These are phyloP conservation scores for Empis livida DNA, from an alignment of 2,888 invertebrate species.

Conservation along the genomic window DNA sequence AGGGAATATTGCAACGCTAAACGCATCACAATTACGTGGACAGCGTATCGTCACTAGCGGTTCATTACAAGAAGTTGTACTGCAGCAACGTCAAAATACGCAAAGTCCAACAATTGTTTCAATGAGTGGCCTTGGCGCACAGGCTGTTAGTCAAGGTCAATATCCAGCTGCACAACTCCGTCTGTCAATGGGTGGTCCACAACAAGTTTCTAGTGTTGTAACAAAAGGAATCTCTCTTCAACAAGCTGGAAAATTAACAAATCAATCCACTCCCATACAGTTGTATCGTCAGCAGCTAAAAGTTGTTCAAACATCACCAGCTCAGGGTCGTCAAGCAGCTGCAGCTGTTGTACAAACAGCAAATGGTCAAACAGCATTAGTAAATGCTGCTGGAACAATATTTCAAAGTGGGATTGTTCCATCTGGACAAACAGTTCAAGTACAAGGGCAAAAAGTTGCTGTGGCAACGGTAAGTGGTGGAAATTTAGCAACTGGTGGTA, in stretches of 20 bases:
- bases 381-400: conserved; percentile 31
- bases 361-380: conserved; percentile 24
- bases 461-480: conserved; percentile 28
- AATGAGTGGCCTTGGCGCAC: conserved; percentile 28
- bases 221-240: conserved; percentile 30
- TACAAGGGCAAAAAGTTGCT: conserved; percentile 34
- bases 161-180: conserved; percentile 32
- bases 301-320: conserved; percentile 16
- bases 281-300: conserved; percentile 33
- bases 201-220: conserved; percentile 25
- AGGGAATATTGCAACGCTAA: conserved; percentile 28
- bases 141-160: conserved; percentile 26
- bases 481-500: conserved; percentile 21
- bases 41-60: conserved; percentile 32
- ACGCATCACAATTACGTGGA: conserved; percentile 29
- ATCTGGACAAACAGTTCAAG: conserved; percentile 25
- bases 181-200: conserved; percentile 26
- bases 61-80: conserved; percentile 31
- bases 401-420: conserved; percentile 32
- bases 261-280: conserved; percentile 31
- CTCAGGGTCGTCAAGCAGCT: conserved; percentile 18
- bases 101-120: conserved; percentile 35
- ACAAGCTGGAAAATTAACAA: conserved; percentile 27
- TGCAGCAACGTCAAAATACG: conserved; percentile 30
- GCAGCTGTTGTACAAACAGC: conserved; percentile 27